Percentiles rank a stretch among this genome's conserved stretches.
phyloP scores from a whole-genome alignment of 2,113 vertebrate genomes.

The Orientallactaga bullata region DNA sequence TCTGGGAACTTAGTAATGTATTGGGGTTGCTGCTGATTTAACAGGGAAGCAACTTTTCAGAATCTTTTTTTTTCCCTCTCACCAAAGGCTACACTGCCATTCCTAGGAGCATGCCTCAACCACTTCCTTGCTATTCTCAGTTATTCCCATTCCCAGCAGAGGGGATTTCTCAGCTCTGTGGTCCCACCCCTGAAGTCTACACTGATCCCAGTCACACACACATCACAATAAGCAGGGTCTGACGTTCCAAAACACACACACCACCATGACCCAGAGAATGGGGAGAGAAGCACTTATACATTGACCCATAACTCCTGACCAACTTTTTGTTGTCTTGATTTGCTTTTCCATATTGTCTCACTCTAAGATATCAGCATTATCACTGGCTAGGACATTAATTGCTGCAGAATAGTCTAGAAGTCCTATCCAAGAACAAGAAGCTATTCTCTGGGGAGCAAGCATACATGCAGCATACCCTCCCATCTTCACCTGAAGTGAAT shows the following conservation, averaged over 20 bases:
- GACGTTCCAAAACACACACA: neutral
- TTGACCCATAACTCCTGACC: neutral
- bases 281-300: neutral
- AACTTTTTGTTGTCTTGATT: neutral
- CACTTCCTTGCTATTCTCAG: neutral
- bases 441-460: neutral
- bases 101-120: neutral
- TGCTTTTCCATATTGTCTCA: neutral
- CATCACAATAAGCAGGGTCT: neutral
- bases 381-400: neutral
- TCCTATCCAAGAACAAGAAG: too few species aligned
- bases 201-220: rapidly evolving
- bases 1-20: neutral
- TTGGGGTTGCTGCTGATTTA: too few species aligned
- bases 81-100: too few species aligned
- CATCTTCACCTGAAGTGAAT: neutral
- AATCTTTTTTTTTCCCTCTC: neutral
- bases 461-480: neutral
- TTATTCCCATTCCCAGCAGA: neutral
- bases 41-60: too few species aligned
- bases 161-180: neutral
- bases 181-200: neutral
- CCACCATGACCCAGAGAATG: neutral
- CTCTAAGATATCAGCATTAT: neutral
- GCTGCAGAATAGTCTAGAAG: neutral